phyloP scores from a whole-genome alignment of 2,888 invertebrate species.

The Protonemura montana region DNA sequence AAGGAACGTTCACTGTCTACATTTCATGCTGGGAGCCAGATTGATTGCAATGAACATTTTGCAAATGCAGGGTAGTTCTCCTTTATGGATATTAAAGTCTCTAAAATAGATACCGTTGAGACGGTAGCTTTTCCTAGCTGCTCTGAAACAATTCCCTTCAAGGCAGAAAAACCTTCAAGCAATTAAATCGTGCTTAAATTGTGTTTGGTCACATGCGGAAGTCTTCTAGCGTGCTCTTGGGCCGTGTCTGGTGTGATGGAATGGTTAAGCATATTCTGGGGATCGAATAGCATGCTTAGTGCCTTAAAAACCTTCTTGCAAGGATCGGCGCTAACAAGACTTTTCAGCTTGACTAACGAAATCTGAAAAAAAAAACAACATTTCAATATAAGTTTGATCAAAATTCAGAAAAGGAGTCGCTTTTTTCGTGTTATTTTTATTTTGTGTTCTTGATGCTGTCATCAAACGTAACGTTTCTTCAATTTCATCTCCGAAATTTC shows the following conservation, averaged over 20 bases:
- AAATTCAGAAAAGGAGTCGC: too few relatives aligned
- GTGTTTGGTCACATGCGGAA: background rate
- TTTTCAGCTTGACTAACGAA: background rate
- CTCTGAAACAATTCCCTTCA: background rate
- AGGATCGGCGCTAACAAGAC: background rate
- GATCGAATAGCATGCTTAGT: slow-evolving; percentile 15
- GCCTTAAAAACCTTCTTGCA: background rate
- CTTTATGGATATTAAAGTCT: background rate
- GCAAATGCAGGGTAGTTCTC: background rate
- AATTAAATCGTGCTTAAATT: background rate
- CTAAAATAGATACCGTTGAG: background rate
- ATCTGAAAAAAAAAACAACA: background rate
- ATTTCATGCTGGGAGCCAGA: background rate
- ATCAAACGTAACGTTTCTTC: too few relatives aligned
- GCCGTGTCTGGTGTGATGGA: background rate
- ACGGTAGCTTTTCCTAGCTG: background rate
- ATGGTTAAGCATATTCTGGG: background rate
- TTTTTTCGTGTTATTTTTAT: too few relatives aligned
- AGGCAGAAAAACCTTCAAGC: background rate
- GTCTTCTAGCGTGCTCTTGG: background rate
- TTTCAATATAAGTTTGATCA: too few relatives aligned
- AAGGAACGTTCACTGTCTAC: slow-evolving; percentile 21
- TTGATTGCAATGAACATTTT: background rate
- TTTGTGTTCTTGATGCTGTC: too few relatives aligned
- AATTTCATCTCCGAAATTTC: too few relatives aligned